phyloP scores from a whole-genome alignment of 2,888 invertebrate species.

The Lampropteryx suffumata region DNA sequence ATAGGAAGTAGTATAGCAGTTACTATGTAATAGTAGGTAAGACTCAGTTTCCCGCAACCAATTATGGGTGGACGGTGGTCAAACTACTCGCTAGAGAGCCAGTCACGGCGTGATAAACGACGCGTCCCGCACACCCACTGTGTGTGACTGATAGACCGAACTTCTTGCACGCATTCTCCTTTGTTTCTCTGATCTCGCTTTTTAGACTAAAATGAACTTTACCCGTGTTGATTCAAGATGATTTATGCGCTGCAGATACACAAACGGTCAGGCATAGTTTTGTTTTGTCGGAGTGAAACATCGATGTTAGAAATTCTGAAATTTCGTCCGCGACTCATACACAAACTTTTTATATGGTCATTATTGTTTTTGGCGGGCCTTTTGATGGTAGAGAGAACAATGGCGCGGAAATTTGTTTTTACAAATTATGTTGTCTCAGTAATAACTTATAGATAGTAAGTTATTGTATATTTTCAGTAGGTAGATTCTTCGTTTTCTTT shows the following conservation, averaged over 20 bases:
- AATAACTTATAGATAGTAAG: too few species aligned
- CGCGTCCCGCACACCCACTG: conserved; percentile 48
- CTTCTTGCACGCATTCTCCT: conserved; percentile 46
- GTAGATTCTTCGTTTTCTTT: too few species aligned
- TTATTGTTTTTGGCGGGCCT: conserved; percentile 35
- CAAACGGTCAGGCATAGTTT: neutral
- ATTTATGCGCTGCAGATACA: neutral
- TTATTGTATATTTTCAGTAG: too few species aligned
- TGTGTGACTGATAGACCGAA: conserved; percentile 56
- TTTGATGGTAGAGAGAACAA: conserved; percentile 13
- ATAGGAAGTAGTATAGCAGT: too few species aligned
- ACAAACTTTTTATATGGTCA: conserved; percentile 47
- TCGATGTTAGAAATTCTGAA: neutral
- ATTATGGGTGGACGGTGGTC: conserved; percentile 9
- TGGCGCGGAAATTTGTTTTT: neutral
- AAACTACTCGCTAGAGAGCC: conserved; percentile 12
- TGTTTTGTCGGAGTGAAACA: neutral
- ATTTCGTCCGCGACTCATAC: conserved; percentile 12
- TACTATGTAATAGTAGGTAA: neutral
- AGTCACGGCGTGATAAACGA: conserved; percentile 51
- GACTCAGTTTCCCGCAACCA: neutral
- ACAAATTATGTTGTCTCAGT: too few species aligned
- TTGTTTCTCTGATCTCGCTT: neutral
- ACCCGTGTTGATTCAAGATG: neutral
- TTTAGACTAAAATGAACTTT: neutral